These are phyloP conservation scores for Perdita meconis DNA, from an alignment of 2,888 invertebrate genomes.

Conservation along the genomic window DNA sequence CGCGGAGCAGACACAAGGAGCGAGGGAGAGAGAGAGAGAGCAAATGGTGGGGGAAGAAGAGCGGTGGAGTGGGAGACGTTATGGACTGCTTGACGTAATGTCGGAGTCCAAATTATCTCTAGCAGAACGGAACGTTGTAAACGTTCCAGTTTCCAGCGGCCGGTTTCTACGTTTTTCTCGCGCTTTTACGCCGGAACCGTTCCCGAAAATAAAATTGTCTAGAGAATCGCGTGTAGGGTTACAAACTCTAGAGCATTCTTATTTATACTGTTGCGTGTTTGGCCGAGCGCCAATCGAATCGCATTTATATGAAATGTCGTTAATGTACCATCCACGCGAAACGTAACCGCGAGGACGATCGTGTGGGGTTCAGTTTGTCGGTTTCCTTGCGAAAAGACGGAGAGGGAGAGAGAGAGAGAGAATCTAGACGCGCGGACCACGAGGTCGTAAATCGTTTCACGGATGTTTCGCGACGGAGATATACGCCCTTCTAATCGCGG, in stretches of 20 bases:
- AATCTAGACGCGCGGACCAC: slow-evolving; percentile 26
- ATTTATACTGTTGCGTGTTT: slow-evolving; percentile 56
- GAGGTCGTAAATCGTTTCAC: slow-evolving; percentile 54
- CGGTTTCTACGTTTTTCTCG: slow-evolving; percentile 45
- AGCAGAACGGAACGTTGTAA: slow-evolving; percentile 1
- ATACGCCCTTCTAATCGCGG: slow-evolving; percentile 51
- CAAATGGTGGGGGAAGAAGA: slow-evolving; percentile 1
- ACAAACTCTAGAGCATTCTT: slow-evolving; percentile 33
- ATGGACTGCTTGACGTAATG: slow-evolving; percentile 58
- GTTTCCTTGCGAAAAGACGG: not conserved
- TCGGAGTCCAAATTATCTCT: slow-evolving; percentile 49
- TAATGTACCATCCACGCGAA: slow-evolving; percentile 53
- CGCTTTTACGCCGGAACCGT: slow-evolving; percentile 26
- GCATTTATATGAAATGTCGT: slow-evolving; percentile 56
- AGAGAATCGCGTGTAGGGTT: slow-evolving; percentile 46
- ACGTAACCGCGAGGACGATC: slow-evolving; percentile 31
- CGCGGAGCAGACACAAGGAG: slow-evolving; percentile 23
- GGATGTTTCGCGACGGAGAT: slow-evolving; percentile 27
- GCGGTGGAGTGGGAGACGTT: slow-evolving; percentile 36
- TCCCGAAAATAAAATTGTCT: slow-evolving; percentile 47
- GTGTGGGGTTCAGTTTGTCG: slow-evolving; percentile 19
- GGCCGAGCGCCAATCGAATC: slow-evolving; percentile 47
- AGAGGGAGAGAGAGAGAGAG: no score
- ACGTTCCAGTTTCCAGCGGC: slow-evolving; percentile 29
- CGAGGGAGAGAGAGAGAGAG: slow-evolving; percentile 14